Percentiles rank a stretch among this genome's conserved stretches.
phyloP scores from a whole-genome alignment of 2,888 invertebrate species.

The Stenchaetothrips biformis region DNA sequence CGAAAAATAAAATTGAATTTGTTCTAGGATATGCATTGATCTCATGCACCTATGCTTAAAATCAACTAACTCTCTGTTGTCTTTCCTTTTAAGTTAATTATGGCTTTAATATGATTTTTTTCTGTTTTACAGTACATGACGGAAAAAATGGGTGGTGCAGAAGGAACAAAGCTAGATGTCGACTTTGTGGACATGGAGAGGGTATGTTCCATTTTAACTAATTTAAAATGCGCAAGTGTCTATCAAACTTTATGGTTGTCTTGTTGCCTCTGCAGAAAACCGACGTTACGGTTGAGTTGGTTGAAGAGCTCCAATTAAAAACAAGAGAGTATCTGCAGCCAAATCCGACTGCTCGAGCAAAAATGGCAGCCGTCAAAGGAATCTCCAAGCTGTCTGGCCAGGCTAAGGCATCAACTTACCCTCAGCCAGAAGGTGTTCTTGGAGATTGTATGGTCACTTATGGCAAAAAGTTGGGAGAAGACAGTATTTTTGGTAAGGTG shows the following conservation, averaged over 20 bases:
- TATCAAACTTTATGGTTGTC: constrained; percentile 30
- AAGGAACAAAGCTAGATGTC: constrained; percentile 97
- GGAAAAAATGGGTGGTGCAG: constrained; percentile 99
- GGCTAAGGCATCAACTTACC: constrained; percentile 94
- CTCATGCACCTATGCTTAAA: no score
- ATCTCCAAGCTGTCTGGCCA: constrained; percentile 96
- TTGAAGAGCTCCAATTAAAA: constrained; percentile 92
- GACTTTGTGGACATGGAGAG: constrained; percentile 99
- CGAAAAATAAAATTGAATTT: no score
- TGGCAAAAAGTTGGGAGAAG: constrained; percentile 93
- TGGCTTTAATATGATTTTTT: constrained; percentile 32
- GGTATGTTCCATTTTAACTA: constrained; percentile 55
- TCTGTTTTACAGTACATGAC: constrained; percentile 86
- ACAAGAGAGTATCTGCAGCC: constrained; percentile 99
- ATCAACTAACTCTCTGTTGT: no score
- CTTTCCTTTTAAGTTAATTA: no score
- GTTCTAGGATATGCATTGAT: no score
- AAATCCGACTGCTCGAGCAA: constrained; percentile 92
- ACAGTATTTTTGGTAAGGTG: constrained; percentile 78
- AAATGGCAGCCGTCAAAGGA: constrained; percentile 92
- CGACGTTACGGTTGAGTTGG: constrained; percentile 93
- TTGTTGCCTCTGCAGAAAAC: constrained; percentile 71
- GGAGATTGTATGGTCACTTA: constrained; percentile 96
- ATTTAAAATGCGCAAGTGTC: neutral
- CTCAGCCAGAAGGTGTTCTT: constrained; percentile 95